Percentiles rank a stretch among this genome's conserved stretches.
phyloP scores from a whole-genome alignment of 2,797 vertebrate genomes.

The Pantherophis alleghaniensis region DNA sequence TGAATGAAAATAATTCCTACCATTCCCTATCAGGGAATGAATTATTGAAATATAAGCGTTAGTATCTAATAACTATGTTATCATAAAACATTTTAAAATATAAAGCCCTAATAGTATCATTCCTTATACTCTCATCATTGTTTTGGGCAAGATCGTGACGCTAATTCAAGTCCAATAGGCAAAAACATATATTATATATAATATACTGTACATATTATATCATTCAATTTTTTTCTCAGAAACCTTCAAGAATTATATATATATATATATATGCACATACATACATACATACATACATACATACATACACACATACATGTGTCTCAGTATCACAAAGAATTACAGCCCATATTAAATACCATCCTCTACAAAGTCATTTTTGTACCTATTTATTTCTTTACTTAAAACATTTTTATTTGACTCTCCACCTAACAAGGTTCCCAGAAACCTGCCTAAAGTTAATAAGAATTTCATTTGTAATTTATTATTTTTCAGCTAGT shows the following conservation, averaged over 20 bases:
- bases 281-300: too few species aligned
- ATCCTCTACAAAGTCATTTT: neutral
- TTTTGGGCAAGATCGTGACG: conserved; percentile 1
- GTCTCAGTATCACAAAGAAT: neutral
- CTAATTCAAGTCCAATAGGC: neutral
- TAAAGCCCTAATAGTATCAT: neutral
- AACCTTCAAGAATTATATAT: neutral
- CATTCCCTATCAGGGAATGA: neutral
- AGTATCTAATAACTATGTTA: neutral
- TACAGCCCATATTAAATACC: neutral
- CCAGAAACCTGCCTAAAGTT: neutral
- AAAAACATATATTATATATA: neutral
- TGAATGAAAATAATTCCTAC: neutral
- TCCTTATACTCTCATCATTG: neutral
- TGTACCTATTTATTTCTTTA: neutral
- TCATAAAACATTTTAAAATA: conserved; percentile 3
- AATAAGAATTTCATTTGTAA: neutral
- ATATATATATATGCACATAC: too few species aligned
- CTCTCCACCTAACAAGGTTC: neutral
- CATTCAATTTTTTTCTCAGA: conserved; percentile 3
- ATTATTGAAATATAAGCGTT: neutral
- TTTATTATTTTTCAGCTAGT: neutral
- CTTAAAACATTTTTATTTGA: neutral
- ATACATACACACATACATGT: neutral
- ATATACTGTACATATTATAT: neutral